These are phyloP conservation scores for Pachypanchax playfairii DNA, from an alignment of 2,113 vertebrate genomes.

Conservation along the genomic window DNA sequence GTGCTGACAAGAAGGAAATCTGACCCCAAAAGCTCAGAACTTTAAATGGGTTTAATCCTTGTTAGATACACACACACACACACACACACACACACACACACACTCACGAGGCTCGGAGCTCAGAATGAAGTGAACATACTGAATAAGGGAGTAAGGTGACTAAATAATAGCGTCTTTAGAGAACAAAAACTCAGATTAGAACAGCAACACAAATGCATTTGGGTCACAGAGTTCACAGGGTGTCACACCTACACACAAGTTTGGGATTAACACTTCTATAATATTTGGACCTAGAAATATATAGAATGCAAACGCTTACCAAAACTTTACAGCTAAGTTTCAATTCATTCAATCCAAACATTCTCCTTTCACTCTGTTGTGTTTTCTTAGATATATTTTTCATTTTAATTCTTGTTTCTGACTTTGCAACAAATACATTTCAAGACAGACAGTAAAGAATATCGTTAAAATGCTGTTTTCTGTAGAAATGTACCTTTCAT, in stretches of 20 bases:
- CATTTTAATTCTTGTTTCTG: too few species aligned
- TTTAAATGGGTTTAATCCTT: conserved; percentile 66
- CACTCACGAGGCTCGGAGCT: conserved; percentile 59
- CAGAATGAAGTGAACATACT: conserved; percentile 65
- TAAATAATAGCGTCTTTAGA: conserved; percentile 68
- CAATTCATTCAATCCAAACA: not conserved
- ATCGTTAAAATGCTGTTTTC: too few species aligned
- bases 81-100: conserved; percentile 35
- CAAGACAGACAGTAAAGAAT: too few species aligned
- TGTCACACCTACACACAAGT: conserved; percentile 48
- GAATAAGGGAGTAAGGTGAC: conserved; percentile 58
- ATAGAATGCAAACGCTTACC: conserved; percentile 16
- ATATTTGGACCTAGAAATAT: conserved; percentile 37
- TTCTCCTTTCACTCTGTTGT: not conserved
- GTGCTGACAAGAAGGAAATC: conserved; percentile 73
- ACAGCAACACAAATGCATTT: conserved; percentile 65
- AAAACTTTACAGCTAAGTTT: conserved; percentile 15
- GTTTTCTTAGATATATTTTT: too few species aligned
- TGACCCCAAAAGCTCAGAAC: conserved; percentile 61
- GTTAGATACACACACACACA: conserved; percentile 52
- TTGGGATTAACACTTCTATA: conserved; percentile 52
- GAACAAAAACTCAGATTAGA: conserved; percentile 64
- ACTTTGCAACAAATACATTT: too few species aligned
- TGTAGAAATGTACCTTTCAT: too few species aligned
- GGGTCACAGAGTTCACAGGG: conserved; percentile 54